These are phyloP conservation scores for Zoanthus sansibaricus DNA, from an alignment of 92 coral and sea anemone species.

Conservation along the genomic window DNA sequence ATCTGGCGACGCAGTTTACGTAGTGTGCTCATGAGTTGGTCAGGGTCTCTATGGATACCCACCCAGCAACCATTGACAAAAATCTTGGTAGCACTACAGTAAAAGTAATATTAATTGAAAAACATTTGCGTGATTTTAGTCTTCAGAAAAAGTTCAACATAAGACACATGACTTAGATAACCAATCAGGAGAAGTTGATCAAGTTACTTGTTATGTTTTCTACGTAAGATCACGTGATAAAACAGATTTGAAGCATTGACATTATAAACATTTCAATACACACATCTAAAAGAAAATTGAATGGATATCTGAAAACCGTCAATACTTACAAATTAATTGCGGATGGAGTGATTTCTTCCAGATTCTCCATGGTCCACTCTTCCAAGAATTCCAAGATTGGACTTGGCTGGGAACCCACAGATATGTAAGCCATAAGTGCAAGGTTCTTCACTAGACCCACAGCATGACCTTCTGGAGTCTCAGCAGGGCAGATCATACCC, in stretches of 20 bases:
- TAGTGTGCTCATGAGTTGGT: conserved; percentile 95
- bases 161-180: no score
- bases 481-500: conserved; percentile 99
- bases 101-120: neutral
- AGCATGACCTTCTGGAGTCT: conserved; percentile 99
- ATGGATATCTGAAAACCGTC: no score
- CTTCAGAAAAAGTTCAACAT: no score
- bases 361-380: conserved; percentile 99
- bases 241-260: no score
- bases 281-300: no score
- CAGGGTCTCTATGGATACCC: conserved; percentile 99
- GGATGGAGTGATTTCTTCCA: conserved; percentile 98
- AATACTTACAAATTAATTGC: conserved; percentile 90
- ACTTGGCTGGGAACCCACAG: conserved; percentile 99
- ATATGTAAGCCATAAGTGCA: conserved; percentile 98
- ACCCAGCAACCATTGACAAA: conserved; percentile 99
- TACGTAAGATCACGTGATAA: no score
- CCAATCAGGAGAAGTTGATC: no score
- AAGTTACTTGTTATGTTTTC: no score
- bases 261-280: neutral
- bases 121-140: no score
- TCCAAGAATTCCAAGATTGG: conserved; percentile 99
- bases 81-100: conserved; percentile 93
- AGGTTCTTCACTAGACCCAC: conserved; percentile 98
- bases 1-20: conserved; percentile 94